Base-by-base conservation (phyloP, 2,113 vertebrate genomes). In the Hippocampus barbouri region DNA sequence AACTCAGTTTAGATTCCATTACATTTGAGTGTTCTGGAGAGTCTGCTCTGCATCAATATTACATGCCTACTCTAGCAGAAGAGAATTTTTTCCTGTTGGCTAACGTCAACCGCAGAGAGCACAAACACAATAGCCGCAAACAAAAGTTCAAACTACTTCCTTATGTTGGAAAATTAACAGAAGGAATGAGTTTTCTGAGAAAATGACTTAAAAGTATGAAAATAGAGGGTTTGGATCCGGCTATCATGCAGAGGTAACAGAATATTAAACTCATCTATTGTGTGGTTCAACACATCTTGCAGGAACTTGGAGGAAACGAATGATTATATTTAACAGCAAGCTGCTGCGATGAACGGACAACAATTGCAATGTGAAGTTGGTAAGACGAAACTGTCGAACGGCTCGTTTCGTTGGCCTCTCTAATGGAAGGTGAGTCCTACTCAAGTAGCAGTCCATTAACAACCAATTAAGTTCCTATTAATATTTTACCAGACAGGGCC, bases 381-480 rank as follows among this genome's bases (percentile, higher is more conserved):
- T 86, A 89, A 89, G 84, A 79, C 40, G 85, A 87, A 84, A 87
- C 85, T 83, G 38, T 71, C 73, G 79, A 86, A 82, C 79, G 82
- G 74, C 61, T 74, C 71, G 82, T 88, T 88, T 82, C 70, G 62
- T 70, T 78, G 86, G 83, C 84, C 79, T 73, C 57, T 83, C 81
- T 87, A 89, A 91, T 89, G 88, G 88, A 86, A 79, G 81, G 77
- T 51, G 81, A 87, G 80, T 88, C 83, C 85, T 79, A 71, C 84
- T 83, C 85, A 80, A 90, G 88, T 86, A 91, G 85, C 86, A 89
- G 90, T 91, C 91, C 91, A 91, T 92, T 91, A 92, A 91, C 90
- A 90, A 90, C 86, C 91, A 92, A 92, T 92, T 92, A 92, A 92
- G 87, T 87, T 89, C 89, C 89, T 91, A 92, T 92, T 92, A 91